Percentiles rank a stretch among this genome's conserved stretches.
These are phyloP conservation scores for Branchellion lobata DNA, from an alignment of 2,888 invertebrate species.

Conservation along the genomic window DNA sequence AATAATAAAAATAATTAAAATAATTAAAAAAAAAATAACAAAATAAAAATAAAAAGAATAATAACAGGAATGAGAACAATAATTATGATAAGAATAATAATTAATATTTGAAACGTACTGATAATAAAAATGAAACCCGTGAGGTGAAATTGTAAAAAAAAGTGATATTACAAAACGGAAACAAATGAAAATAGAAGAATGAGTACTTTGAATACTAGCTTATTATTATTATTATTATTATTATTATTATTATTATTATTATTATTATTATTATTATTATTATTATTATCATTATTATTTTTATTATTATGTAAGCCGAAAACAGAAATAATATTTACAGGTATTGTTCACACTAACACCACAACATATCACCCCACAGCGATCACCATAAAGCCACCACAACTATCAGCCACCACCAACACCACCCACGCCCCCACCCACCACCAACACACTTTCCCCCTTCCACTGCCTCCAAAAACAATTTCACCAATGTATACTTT, in stretches of 20 bases:
- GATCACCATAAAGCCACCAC: too few relatives aligned
- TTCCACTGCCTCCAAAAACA: neutral
- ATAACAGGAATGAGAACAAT: neutral
- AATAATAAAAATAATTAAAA: too few relatives aligned
- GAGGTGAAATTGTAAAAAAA: neutral
- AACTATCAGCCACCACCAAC: too few relatives aligned
- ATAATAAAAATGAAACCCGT: neutral
- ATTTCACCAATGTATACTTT: too few relatives aligned
- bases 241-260: neutral
- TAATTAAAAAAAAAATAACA: too few relatives aligned
- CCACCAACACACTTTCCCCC: neutral
- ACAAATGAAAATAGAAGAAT: neutral
- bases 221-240: neutral
- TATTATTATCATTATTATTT: too few relatives aligned
- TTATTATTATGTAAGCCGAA: too few relatives aligned
- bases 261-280: neutral
- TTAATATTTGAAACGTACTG: neutral
- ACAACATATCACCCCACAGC: too few relatives aligned
- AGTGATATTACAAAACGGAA: neutral
- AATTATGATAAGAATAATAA: neutral
- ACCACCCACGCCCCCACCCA: neutral
- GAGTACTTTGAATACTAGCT: neutral
- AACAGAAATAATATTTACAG: too few relatives aligned
- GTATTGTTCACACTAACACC: too few relatives aligned
- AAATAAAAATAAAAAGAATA: neutral